Evolutionary conservation across 2,888 invertebrate genomes (phyloP).

Genomic region (Zootermopsis nevadensis): DNA sequence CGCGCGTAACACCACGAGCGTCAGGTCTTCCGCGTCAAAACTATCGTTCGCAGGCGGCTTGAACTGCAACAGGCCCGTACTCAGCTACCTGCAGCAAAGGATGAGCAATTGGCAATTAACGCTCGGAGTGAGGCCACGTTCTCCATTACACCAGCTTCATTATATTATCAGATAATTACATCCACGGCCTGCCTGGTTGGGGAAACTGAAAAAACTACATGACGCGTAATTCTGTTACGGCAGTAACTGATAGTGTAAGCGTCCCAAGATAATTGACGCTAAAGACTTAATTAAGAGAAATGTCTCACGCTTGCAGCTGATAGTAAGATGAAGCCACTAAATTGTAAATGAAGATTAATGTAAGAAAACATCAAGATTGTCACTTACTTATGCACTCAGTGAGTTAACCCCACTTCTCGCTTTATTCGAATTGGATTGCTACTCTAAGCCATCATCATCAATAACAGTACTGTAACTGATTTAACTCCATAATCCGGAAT

Average conservation of each 20-base stretch:
- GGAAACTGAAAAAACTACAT: background rate
- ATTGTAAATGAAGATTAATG: constrained; percentile 25
- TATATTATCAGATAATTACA: constrained; percentile 37
- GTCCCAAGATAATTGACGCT: constrained; percentile 45
- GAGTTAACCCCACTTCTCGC: background rate
- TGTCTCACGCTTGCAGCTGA: background rate
- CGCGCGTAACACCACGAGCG: background rate
- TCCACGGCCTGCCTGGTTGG: background rate
- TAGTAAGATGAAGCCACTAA: background rate
- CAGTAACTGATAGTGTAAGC: constrained; percentile 42
- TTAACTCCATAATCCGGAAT: too few species aligned
- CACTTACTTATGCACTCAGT: background rate
- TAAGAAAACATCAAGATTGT: background rate
- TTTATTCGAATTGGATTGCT: background rate
- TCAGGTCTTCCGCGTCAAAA: too few species aligned
- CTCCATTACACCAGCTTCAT: constrained; percentile 29
- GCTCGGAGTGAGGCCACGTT: background rate
- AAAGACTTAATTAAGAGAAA: constrained; percentile 49
- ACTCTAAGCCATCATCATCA: background rate
- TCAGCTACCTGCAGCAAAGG: constrained; percentile 25
- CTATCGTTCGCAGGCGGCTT: background rate
- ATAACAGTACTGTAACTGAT: too few species aligned
- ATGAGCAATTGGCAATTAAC: constrained; percentile 42
- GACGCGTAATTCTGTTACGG: constrained; percentile 39
- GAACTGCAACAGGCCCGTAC: too few species aligned